A percentile compares a stretch with the other conserved stretches of the same genome.
Evolutionary conservation across 2,113 vertebrate genomes (phyloP).

Genomic region (Probosciger aterrimus): DNA sequence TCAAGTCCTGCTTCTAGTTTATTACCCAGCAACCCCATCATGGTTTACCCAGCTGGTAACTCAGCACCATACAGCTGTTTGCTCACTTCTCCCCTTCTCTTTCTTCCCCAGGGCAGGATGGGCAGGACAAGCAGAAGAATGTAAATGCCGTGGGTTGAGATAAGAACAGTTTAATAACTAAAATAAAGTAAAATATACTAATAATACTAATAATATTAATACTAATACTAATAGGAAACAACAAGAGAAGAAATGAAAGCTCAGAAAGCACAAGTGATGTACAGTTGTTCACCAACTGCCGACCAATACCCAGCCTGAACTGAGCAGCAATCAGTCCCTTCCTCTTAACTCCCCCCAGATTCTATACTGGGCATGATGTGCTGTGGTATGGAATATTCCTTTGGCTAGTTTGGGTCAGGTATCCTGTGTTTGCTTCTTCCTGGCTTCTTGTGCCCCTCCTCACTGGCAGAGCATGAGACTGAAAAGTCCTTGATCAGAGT

Average conservation of each 20-base stretch:
- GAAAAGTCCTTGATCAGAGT: neutral
- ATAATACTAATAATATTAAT: neutral
- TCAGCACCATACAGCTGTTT: neutral
- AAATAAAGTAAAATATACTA: neutral
- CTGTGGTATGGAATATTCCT: neutral
- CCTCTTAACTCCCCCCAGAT: neutral
- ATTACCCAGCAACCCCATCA: neutral
- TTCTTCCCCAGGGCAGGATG: neutral
- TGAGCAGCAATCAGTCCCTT: neutral
- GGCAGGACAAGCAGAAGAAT: neutral
- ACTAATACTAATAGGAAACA: neutral
- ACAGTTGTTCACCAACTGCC: neutral
- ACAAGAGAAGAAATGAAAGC: neutral
- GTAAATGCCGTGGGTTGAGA: accelerated
- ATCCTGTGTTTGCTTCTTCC: neutral
- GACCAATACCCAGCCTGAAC: neutral
- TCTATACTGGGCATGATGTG: neutral
- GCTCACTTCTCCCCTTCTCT: neutral
- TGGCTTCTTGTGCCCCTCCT: neutral
- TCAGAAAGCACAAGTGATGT: neutral
- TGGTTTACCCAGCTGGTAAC: neutral
- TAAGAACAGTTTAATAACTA: neutral
- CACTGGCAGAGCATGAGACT: neutral
- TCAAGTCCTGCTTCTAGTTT: neutral
- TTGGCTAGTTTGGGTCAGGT: neutral